phyloP scores from a whole-genome alignment of 2,888 invertebrate species.

The Parnassius mnemosyne region DNA sequence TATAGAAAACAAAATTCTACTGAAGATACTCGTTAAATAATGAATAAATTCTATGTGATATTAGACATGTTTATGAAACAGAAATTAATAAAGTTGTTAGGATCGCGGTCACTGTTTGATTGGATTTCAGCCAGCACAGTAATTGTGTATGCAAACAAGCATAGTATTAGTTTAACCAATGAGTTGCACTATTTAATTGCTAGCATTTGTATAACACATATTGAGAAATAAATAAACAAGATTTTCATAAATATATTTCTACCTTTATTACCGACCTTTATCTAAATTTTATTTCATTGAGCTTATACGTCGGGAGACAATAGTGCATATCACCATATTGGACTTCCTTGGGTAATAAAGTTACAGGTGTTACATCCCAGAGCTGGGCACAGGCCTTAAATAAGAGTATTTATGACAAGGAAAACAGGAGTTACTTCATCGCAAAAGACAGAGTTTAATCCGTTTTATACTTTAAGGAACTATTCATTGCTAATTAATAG shows the following conservation, averaged over 20 bases:
- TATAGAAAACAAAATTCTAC: no score
- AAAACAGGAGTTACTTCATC: no score
- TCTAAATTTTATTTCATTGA: background rate
- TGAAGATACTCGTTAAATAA: background rate
- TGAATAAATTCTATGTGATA: background rate
- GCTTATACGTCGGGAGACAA: background rate
- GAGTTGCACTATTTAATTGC: conserved; percentile 24
- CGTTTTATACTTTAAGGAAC: no score
- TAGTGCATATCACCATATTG: no score
- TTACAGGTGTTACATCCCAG: no score
- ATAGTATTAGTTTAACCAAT: conserved; percentile 23
- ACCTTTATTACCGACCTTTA: background rate
- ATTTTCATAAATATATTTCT: background rate
- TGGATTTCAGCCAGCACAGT: conserved; percentile 19
- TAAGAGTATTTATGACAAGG: no score
- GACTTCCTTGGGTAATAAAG: no score
- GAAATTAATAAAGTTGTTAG: conserved; percentile 24
- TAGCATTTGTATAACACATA: conserved; percentile 16
- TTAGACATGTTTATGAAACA: conserved; percentile 16
- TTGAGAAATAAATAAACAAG: background rate
- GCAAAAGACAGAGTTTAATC: no score
- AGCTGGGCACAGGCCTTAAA: no score
- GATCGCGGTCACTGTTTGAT: conserved; percentile 22
- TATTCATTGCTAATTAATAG: no score
- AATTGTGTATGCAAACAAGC: conserved; percentile 25